Base-by-base conservation (phyloP, 2,113 vertebrate genomes). In the Brevimyrus niger region DNA sequence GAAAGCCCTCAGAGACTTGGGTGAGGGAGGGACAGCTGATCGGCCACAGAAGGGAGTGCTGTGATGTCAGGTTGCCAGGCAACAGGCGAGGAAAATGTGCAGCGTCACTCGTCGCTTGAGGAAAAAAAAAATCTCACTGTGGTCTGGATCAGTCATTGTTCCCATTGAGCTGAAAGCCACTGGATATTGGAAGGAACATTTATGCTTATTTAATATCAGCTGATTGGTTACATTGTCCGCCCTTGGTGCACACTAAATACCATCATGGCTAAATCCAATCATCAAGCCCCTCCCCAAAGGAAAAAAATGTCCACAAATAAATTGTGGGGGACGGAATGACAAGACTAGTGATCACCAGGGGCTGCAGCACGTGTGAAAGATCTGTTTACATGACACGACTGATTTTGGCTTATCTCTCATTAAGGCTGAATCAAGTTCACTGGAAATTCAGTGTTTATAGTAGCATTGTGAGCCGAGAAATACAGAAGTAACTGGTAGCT, bases 11-110 rank as follows among this genome's bases (percentile, higher is more conserved):
- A 55, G 50, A 87, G 50, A 87, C 85, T 17, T 87, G 50, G 50
- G 48, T 21, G 85, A 87, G 17, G 50, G 47, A 87, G 21, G 15
- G 55, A 46, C 53, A 87, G 87, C 87, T 87, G 87, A 87, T 61
- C 87, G 65, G 87, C 85, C 85, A 31, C 31, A 87, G 86, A 58
- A 58, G 61, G 48, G 61, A 73, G 61, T n/a, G 87, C 58, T 69
- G 87, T 88, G 87, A 88, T 88, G 87, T 88, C 94, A 93, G 86
- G 95, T 95, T 95, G 93, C 95, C 69, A 89, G 90, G 95, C 94
- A 95, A 95, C 95, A 82, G 73, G 55, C 76, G 21, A 89, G 91
- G 88, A 92, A 90, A 94, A 93, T 93, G 91, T 94, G 93, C 94
- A 94, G 91, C 92, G 93, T 95, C 94, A 94, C 76, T 94, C 92